Evolutionary conservation across 2,888 invertebrate genomes (phyloP), one percentile per base, ranked within the genome.

Genomic region (Torymus texanus): DNA sequence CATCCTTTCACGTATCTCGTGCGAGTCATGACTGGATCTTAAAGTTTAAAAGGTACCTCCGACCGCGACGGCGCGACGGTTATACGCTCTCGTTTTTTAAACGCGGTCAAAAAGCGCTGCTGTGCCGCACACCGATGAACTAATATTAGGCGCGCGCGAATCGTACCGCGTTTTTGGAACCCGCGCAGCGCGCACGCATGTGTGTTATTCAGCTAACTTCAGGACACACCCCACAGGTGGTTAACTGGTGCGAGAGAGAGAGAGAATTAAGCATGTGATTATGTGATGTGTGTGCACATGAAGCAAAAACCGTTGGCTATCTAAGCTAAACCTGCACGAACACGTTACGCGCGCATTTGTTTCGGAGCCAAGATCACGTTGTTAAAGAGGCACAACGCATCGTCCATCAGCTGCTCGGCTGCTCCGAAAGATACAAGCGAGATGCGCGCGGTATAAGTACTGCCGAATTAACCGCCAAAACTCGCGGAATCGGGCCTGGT

Each of bases 91-190:
- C 18, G 56, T n/a, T 62, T 67, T 79, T 79, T 72, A 66, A 76
- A 76, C 29, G 41, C 70, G 66, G 66, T 41, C n/a, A 68, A 78
- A 68, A 51, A 73, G 73, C 79, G 70, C 70, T 75, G 70, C 75
- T 41, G 41, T 41, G 8, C 41, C 41, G 41, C 41, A 41, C 41
- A 41, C 8, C 8, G 41, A 75, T 50, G 59, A 59, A 53, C 55
- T 8, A 13, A 59, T 1, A 61, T 14, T 58, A 14, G 1, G 51
- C 58, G 65, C 71, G 58, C 62, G 55, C 68, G 51, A 41, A 41
- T 41, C 41, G 41, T 41, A 29, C 41, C 41, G 41, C 41, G 41
- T 41, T 8, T 8, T 8, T 8, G 5, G 41, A 41, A 8, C 10
- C 41, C 58, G 65, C 65, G 55, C 68, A 24, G 65, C 65, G 56